Base-by-base conservation (phyloP, 2,113 vertebrate species). In the Eulemur rufifrons region DNA sequence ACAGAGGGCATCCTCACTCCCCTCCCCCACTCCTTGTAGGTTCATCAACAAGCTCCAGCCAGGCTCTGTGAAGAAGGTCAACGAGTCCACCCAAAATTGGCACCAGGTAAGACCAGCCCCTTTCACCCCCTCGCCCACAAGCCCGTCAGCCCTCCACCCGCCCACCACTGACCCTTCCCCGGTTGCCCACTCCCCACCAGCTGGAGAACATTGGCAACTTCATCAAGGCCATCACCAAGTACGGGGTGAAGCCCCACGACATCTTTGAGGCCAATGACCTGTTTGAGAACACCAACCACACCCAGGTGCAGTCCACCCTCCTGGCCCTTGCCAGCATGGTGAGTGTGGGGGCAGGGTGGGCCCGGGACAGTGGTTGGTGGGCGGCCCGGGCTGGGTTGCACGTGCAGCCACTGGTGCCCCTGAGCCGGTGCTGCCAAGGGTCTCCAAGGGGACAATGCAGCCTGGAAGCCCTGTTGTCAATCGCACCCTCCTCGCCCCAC, bases 161-260 rank as follows among this genome's bases (percentile, higher is more conserved):
- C 77, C 12, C 0, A 3, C 4, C 18, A 15, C 80, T 89, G 87
- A 92, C 54, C 50, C 64, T 32, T 34, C 29, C 29, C 64, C 1
- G 54, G 1, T 18, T 0, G 0, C 81, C 50, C 45, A 27, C 21
- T 85, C 82, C 82, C 61, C 92, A 83, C 2, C 98, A 99, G 99
- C 98, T 99, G 98, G 99, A 99, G 98, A 99, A 99, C 97, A 99
- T 99, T 2, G 99, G 99, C 59, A 99, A 99, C 92, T 99, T 99
- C 97, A 99, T 99, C 94, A 98, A 99, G 73, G 99, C 99, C 86
- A 99, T 99, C 98, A 99, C 99, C 2, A 99, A 98, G 32, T 99
- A 99, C 0, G 99, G 99, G 52, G 98, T 99, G 98, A 99, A 97
- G 98, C 99, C 98, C 34, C 99, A 99, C 0, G 99, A 99, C 98